Conservation (phyloP, 1,140 invertebrate species). For the Zaprionus vittiger region DNA sequence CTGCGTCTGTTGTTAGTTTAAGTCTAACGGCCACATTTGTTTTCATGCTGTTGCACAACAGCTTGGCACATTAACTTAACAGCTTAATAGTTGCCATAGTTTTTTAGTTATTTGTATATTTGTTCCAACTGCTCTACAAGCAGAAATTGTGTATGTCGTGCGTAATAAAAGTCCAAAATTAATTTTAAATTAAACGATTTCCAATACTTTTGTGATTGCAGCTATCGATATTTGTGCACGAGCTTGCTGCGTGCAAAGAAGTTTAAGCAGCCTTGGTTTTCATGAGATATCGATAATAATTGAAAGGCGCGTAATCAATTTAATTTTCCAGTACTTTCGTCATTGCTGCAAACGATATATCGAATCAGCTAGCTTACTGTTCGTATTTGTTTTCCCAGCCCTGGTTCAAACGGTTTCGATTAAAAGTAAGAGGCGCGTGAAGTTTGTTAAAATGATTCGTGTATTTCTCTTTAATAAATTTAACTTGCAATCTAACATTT, state of each 20-base stretch:
- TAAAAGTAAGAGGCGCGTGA: neutral
- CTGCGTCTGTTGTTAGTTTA: constrained; percentile 43
- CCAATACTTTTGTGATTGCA: neutral
- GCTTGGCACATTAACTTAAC: constrained; percentile 36
- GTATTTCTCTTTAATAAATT: constrained; percentile 67
- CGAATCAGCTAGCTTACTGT: neutral
- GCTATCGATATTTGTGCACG: neutral
- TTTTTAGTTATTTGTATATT: constrained; percentile 37
- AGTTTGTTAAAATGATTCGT: constrained; percentile 55
- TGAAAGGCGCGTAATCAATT: constrained; percentile 16
- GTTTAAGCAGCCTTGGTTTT: neutral
- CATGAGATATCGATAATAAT: neutral
- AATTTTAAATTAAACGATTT: constrained; percentile 34
- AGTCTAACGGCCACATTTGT: constrained; percentile 39
- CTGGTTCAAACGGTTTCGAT: neutral
- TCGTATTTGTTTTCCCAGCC: neutral
- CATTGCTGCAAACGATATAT: neutral
- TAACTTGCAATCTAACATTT: constrained; percentile 77
- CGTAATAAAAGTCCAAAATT: constrained; percentile 56
- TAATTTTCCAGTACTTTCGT: constrained; percentile 22
- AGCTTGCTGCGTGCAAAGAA: neutral
- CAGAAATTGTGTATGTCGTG: constrained; percentile 46
- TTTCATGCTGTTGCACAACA: constrained; percentile 44
- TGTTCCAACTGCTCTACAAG: constrained; percentile 27
- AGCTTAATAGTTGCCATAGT: constrained; percentile 30